Percentiles rank a stretch among this genome's conserved stretches.
Evolutionary conservation across 2,888 invertebrate genomes (phyloP).

Genomic region (Chymomyza amoena): DNA sequence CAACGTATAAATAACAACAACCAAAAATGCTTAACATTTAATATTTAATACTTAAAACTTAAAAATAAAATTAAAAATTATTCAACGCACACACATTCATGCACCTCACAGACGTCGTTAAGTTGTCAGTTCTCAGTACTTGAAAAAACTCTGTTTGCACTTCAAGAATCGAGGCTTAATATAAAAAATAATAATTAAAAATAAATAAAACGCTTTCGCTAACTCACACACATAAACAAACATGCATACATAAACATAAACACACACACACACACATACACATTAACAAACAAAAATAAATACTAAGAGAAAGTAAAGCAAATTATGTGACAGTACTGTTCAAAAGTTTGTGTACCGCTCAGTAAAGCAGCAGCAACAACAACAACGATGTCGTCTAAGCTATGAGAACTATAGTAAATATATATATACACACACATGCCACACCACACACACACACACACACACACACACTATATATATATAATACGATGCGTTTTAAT

Average conservation of each 20-base stretch:
- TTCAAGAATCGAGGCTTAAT: slow-evolving; percentile 33
- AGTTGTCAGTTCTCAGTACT: slow-evolving; percentile 43
- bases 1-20: neutral
- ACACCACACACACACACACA: slow-evolving; percentile 7
- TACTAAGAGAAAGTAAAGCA: neutral
- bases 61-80: neutral
- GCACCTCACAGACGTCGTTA: slow-evolving; percentile 56
- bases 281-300: neutral
- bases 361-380: slow-evolving; percentile 26
- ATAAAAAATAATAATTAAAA: neutral
- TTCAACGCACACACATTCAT: neutral
- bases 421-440: slow-evolving; percentile 4
- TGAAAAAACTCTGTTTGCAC: slow-evolving; percentile 14
- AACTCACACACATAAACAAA: slow-evolving; percentile 36
- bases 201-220: slow-evolving; percentile 48
- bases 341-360: slow-evolving; percentile 25
- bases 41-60: neutral
- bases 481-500: neutral
- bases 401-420: slow-evolving; percentile 10
- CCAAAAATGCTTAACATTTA: neutral
- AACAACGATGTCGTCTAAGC: slow-evolving; percentile 36
- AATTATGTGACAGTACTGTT: slow-evolving; percentile 10
- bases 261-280: slow-evolving; percentile 10
- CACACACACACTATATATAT: slow-evolving; percentile 3
- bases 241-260: neutral